Base-by-base conservation (phyloP, 1,140 invertebrate species). In the Berghia stephanieae region DNA sequence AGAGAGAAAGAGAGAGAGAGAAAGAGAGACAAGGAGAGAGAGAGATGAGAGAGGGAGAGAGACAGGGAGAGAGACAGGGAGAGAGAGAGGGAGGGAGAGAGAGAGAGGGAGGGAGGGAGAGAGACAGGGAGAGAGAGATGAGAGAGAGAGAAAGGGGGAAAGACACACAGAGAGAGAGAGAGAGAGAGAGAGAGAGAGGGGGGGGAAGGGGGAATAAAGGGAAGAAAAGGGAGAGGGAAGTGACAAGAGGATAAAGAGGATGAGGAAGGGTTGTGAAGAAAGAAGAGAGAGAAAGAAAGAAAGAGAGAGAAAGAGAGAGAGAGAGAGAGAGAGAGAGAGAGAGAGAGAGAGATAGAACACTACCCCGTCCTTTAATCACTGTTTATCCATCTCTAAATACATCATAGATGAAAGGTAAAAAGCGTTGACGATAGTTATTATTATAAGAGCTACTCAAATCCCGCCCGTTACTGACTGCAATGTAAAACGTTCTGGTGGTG, bases 61-160 rank as follows among this genome's bases (percentile, higher is more conserved):
- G 8, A 34, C n/a, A 68, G n/a, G 40, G 31, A 36, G 66, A 68
- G 8, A 34, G 31, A 36, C n/a, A 34, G 31, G n/a, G 31, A 34
- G 66, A 40, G 6, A 68, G 40, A 68, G 13, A 36, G 34, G n/a
- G 66, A 34, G 6, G n/a, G 34, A 31, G 8, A 13, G 66, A 68
- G 66, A 68, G 8, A 68, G n/a, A 68, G 31, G 66, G 34, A 36
- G 66, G 40, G 27, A 40, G 66, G 31, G 66, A 36, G 8, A 68
- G 66, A 68, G 34, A 68, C n/a, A 36, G 34, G 40, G 34, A 68
- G 66, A 36, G 34, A 36, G 34, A 36, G 66, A 68, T n/a, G 34
- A 34, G 66, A 36, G 66, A 36, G 34, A 36, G 34, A 36, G 66
- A 34, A n/a, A 36, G 66, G 40, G 34, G n/a, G 34, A 36, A n/a